Base-by-base conservation (phyloP, 2,797 vertebrate genomes). In the Kryptopterus vitreolus region DNA sequence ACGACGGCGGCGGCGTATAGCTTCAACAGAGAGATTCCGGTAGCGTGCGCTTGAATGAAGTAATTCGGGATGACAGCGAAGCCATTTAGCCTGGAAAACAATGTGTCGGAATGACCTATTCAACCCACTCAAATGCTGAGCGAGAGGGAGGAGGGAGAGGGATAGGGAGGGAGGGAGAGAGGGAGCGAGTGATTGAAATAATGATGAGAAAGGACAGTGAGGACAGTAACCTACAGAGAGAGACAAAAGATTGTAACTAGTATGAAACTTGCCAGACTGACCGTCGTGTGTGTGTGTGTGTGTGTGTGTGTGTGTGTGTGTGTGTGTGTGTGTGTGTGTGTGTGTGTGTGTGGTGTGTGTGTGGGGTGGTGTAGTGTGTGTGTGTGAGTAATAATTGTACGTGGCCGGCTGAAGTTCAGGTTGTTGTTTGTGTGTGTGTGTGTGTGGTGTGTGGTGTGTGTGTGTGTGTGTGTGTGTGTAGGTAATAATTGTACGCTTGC, bases 61-160 rank as follows among this genome's bases (percentile, higher is more conserved):
- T 83, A 83, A 85, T 78, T 81, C 75, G 72, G 69, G 52, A 78
- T 83, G 83, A 83, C 81, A 86, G 81, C 10, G 20, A 78, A 77
- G 77, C 77, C 77, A 84, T 83, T 85, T 80, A 71, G 62, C 80
- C 74, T 43, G 70, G 57, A 80, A 82, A 82, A 82, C 78, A 83
- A 82, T 61, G 77, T 76, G 77, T 57, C 80, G 77, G 80, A 81
- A 80, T 78, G 75, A 80, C 79, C 77, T 76, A 76, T 66, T 78
- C 70, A 77, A 76, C 75, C 76, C 81, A 59, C 76, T 77, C 66
- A 72, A 55, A 81, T 48, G 48, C 55, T 70, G 66, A 55, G 53
- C 18, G 61, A 63, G 50, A 69, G 59, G 63, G 31, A 11, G 46
- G 63, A 18, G 58, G 52, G 15, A 59, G 59, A 33, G 59, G 33